Conservation (phyloP, 1,140 invertebrate genomes). For the Camponotus floridanus region DNA sequence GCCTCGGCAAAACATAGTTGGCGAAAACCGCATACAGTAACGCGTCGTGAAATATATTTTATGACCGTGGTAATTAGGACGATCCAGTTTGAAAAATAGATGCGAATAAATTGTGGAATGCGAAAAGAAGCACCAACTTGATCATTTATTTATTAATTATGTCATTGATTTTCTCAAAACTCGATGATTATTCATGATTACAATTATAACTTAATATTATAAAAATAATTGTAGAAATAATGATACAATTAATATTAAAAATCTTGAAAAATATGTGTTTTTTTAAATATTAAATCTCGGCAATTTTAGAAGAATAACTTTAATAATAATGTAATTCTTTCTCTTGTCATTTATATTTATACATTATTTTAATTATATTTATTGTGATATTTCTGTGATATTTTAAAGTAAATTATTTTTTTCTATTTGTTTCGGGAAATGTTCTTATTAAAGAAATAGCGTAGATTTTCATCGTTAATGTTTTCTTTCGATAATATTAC, state of each 20-base stretch:
- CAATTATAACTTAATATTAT: background rate
- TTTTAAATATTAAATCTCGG: background rate
- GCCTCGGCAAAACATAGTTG: slow-evolving; percentile 17
- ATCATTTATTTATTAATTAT: too few relatives aligned
- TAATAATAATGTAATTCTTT: background rate
- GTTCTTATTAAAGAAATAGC: background rate
- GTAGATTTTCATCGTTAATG: background rate
- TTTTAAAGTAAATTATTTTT: background rate
- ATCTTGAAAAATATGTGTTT: background rate
- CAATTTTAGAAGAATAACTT: background rate
- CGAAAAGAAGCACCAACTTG: background rate
- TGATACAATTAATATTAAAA: background rate
- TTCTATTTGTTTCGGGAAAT: background rate
- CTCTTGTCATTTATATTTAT: background rate
- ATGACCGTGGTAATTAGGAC: slow-evolving; percentile 3
- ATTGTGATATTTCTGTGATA: background rate
- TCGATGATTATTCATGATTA: background rate
- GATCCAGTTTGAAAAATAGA: background rate
- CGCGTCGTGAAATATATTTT: slow-evolving; percentile 27
- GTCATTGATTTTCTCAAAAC: background rate
- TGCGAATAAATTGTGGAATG: background rate
- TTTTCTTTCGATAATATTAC: slow-evolving; percentile 42
- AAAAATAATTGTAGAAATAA: background rate
- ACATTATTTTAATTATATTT: background rate
- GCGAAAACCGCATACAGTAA: background rate